Percentiles rank a stretch among this genome's conserved stretches.
Conservation (phyloP, 2,113 vertebrate genomes). For the Pristiophorus japonicus region DNA sequence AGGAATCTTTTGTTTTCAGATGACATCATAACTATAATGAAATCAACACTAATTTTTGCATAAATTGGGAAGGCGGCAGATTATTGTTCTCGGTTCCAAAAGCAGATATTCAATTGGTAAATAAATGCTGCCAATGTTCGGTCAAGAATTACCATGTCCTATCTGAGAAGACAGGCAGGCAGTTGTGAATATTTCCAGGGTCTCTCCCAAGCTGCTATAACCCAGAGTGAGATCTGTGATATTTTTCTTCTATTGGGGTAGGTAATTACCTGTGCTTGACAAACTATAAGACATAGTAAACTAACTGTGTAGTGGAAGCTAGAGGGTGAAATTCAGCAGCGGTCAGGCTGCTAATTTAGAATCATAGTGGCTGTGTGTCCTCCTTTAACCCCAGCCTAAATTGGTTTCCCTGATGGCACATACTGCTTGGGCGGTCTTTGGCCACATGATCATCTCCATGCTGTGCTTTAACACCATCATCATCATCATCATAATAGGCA, state of each 20-base stretch:
- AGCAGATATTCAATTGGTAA: not conserved
- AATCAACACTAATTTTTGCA: not conserved
- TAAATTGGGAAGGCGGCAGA: not conserved
- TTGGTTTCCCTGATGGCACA: not conserved
- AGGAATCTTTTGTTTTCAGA: not conserved
- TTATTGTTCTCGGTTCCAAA: not conserved
- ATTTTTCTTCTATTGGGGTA: not conserved
- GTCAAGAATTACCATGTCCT: not conserved
- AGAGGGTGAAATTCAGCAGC: not conserved
- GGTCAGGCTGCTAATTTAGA: not conserved
- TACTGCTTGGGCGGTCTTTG: no score
- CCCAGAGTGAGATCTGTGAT: not conserved
- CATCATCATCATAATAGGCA: no score
- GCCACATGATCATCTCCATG: not conserved
- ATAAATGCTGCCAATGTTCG: not conserved
- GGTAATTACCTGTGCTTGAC: not conserved
- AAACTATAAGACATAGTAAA: not conserved
- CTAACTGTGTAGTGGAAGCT: not conserved
- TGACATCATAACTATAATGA: not conserved
- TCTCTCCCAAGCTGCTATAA: not conserved
- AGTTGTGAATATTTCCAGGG: not conserved
- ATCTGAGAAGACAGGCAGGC: not conserved
- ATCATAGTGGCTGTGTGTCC: not conserved
- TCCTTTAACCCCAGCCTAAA: not conserved
- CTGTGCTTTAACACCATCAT: not conserved